Evolutionary conservation across 2,888 invertebrate genomes (phyloP), one percentile per base, ranked within the genome.

Genomic region (Disparrhopalites patrizii): DNA sequence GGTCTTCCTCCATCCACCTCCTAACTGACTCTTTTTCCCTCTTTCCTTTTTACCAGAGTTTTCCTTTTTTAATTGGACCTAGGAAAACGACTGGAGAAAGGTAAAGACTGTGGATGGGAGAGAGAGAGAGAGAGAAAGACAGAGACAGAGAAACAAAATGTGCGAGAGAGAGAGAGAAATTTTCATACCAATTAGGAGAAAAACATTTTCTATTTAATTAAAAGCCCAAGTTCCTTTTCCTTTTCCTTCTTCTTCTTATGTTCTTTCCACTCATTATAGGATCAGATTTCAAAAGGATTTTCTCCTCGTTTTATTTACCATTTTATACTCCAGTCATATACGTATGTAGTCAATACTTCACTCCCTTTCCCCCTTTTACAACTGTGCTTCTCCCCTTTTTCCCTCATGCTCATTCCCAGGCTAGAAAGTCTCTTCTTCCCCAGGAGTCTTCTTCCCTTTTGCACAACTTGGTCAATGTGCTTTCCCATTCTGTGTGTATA

Each of bases 101-200:
- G 28, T 40, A 58, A 40, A 40, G 43, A 52, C 52, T 27, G 15
- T 15, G 36, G 52, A 52, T 15, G 25, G 13, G 30, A 28, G n/a
- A 13, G 52, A 10, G 40, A 40, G 38, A 58, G 8, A 62, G 20
- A 62, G 8, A 18, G 36, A 62, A 10, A 62, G 62, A 62, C 10
- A 10, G 62, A 30, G 31, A 20, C 4, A 30, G 60, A 31, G 1
- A 27, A 52, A 47, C 30, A 47, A 55, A 33, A 15, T 28, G 15
- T 13, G 27, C 13, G 20, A 36, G 36, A 36, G 50, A 50, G 50
- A 50, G 55, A 55, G 55, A 55, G 55, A 63, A 63, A 63, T 55
- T 63, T 63, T 63, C 55, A 63, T 63, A 63, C 63, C 63, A 63
- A 63, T 63, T 63, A 63, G 63, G 63, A 63, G 63, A 54, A 63